Percentiles rank a stretch among this genome's conserved stretches.
These are phyloP conservation scores for Trissolcus basalis DNA, from an alignment of 1,140 invertebrate genomes.

Conservation along the genomic window DNA sequence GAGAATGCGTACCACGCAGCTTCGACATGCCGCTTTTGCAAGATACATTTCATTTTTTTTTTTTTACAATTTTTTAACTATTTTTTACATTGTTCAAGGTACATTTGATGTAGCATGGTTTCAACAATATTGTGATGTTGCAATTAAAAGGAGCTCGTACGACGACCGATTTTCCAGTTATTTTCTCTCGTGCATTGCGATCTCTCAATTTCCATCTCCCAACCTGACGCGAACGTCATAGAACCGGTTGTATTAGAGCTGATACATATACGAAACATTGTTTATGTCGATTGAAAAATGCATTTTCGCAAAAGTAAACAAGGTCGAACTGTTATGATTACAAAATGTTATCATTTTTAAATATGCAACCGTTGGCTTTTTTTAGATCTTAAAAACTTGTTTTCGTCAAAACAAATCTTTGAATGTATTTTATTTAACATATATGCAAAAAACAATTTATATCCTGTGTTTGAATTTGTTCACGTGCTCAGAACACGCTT, in stretches of 20 bases:
- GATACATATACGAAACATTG: constrained; percentile 45
- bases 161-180: constrained; percentile 33
- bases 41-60: constrained; percentile 49
- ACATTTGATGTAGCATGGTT: too few relatives aligned
- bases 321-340: constrained; percentile 47
- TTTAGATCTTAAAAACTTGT: too few relatives aligned
- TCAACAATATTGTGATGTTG: too few relatives aligned
- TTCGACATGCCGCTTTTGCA: constrained; percentile 31
- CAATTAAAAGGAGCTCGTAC: constrained; percentile 34
- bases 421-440: too few relatives aligned
- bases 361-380: too few relatives aligned
- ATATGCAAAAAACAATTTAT: too few relatives aligned
- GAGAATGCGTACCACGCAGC: neutral
- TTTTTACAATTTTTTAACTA: constrained; percentile 31
- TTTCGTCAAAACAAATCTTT: too few relatives aligned
- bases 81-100: too few relatives aligned
- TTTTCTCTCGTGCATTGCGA: constrained; percentile 34
- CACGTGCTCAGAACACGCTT: constrained; percentile 8
- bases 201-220: constrained; percentile 43
- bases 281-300: constrained; percentile 34
- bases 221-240: constrained; percentile 35
- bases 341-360: too few relatives aligned
- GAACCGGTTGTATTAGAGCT: constrained; percentile 34
- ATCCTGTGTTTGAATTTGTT: constrained; percentile 21
- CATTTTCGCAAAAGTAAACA: constrained; percentile 44